Percentiles rank a stretch among this genome's conserved stretches.
Evolutionary conservation across 1,140 invertebrate species (phyloP).

Genomic region (Frieseomelitta varia): DNA sequence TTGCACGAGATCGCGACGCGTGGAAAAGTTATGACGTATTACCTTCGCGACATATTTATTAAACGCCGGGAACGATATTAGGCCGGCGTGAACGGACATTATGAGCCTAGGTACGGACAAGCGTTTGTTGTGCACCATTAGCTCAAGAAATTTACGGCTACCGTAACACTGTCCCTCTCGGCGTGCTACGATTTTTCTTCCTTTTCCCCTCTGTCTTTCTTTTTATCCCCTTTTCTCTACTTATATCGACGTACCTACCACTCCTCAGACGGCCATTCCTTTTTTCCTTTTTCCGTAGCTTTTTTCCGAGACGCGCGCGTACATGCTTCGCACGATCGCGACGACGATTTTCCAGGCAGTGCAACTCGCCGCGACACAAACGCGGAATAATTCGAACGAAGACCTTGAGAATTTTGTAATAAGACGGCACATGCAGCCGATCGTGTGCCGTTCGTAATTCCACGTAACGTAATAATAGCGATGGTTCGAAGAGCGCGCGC

Average conservation of each 20-base stretch:
- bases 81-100: conserved; percentile 71
- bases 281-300: no score
- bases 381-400: not conserved
- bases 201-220: not conserved
- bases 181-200: conserved; percentile 40
- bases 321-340: not conserved
- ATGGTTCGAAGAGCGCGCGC: not conserved
- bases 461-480: conserved; percentile 42
- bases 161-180: conserved; percentile 52
- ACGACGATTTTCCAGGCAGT: not conserved
- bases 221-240: not conserved
- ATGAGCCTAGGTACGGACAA: conserved; percentile 68
- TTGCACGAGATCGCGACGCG: conserved; percentile 35
- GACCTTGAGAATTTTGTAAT: conserved; percentile 24
- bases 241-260: not conserved
- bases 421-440: conserved; percentile 2
- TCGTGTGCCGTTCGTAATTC: conserved; percentile 14
- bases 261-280: no score
- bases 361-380: not conserved
- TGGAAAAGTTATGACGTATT: conserved; percentile 71
- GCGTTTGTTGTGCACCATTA: conserved; percentile 72
- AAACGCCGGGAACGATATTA: conserved; percentile 72
- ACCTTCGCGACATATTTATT: conserved; percentile 73
- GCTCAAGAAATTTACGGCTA: conserved; percentile 69
- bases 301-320: not conserved